Evolutionary conservation across 1,140 invertebrate genomes (phyloP).

Genomic region (Trichonephila clavipes): DNA sequence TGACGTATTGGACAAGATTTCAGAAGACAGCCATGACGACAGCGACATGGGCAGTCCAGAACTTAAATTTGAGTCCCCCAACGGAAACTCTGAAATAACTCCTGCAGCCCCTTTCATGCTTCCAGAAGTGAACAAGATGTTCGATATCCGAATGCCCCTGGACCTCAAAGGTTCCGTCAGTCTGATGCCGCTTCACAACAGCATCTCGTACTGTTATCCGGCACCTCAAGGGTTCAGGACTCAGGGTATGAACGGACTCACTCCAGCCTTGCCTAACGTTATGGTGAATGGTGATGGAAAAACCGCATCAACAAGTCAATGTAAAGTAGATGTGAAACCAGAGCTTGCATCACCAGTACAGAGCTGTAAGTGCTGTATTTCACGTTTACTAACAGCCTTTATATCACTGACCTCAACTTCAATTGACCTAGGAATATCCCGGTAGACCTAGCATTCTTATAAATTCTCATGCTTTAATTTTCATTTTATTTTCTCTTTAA

Average conservation of each 20-base stretch:
- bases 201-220: constrained; percentile 69
- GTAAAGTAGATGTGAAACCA: constrained; percentile 52
- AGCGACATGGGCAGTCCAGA: constrained; percentile 34
- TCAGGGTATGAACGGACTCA: constrained; percentile 28
- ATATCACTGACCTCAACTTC: too few species aligned
- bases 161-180: constrained; percentile 68
- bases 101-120: neutral
- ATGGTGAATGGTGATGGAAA: constrained; percentile 33
- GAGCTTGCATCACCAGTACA: constrained; percentile 65
- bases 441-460: too few species aligned
- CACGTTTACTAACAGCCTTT: too few species aligned
- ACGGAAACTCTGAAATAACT: neutral
- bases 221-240: constrained; percentile 4
- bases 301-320: neutral
- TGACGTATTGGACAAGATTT: neutral
- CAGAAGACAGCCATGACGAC: constrained; percentile 58
- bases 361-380: constrained; percentile 56
- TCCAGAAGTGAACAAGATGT: constrained; percentile 22
- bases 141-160: constrained; percentile 21
- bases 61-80: neutral
- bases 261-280: neutral
- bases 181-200: constrained; percentile 67
- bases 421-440: too few species aligned
- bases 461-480: too few species aligned
- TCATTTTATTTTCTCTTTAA: too few species aligned